phyloP scores from a whole-genome alignment of 2,113 vertebrate species.

The Elgaria multicarinata region DNA sequence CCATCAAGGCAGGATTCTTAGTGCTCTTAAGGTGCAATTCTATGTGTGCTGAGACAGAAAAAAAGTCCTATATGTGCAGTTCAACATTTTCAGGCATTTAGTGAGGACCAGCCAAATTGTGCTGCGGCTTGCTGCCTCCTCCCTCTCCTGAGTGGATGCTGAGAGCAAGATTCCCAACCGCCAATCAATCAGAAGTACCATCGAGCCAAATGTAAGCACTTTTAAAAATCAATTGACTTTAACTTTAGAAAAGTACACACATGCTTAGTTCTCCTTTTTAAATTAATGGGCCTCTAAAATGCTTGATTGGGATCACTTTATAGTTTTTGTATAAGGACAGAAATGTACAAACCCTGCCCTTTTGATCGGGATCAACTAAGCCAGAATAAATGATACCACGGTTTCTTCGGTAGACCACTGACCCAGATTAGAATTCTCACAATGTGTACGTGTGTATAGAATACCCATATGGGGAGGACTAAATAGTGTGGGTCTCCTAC shows the following conservation, averaged over 20 bases:
- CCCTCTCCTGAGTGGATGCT: not conserved
- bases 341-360: not conserved
- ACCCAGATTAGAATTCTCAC: not conserved
- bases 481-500: not conserved
- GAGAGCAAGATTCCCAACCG: not conserved
- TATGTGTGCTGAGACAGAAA: too few species aligned
- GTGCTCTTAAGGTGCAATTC: too few species aligned
- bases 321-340: not conserved
- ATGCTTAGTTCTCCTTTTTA: not conserved
- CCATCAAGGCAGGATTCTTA: too few species aligned
- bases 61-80: too few species aligned
- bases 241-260: not conserved
- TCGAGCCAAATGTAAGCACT: not conserved
- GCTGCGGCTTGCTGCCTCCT: not conserved
- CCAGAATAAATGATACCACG: not conserved
- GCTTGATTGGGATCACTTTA: too few species aligned
- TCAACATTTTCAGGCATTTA: not conserved
- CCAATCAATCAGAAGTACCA: not conserved
- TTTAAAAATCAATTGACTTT: not conserved
- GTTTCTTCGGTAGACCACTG: not conserved
- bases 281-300: not conserved
- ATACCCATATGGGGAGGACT: not conserved
- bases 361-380: not conserved
- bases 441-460: not conserved
- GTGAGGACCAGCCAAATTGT: not conserved